These are phyloP conservation scores for Popillia japonica DNA, from an alignment of 1,140 invertebrate species.

Conservation along the genomic window DNA sequence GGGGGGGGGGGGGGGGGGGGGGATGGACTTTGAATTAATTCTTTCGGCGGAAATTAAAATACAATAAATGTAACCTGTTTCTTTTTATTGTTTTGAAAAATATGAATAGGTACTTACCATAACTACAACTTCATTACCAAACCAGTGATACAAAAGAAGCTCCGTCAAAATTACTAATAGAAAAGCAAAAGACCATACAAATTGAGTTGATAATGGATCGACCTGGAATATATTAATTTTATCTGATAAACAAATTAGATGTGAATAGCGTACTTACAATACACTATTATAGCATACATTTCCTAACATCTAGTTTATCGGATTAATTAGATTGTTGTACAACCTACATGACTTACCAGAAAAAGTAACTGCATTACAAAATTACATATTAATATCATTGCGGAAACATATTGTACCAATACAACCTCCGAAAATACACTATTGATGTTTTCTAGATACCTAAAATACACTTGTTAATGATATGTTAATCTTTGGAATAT, in stretches of 20 bases:
- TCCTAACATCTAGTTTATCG: background rate
- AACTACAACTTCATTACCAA: background rate
- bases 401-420: background rate
- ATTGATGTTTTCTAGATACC: background rate
- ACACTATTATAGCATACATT: background rate
- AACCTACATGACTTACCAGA: background rate
- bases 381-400: background rate
- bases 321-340: background rate
- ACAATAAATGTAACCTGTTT: no score
- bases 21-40: background rate
- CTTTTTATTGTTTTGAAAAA: no score
- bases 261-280: background rate
- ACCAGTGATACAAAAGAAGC: background rate
- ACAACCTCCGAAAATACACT: background rate
- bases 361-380: background rate
- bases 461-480: background rate
- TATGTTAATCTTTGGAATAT: no score
- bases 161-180: background rate
- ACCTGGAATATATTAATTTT: background rate
- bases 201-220: background rate
- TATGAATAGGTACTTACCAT: background rate
- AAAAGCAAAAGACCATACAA: background rate
- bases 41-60: background rate
- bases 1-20: no score
- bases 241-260: no score